Evolutionary conservation across 2,113 vertebrate genomes (phyloP), one percentile per base, ranked within the genome.

Genomic region (Ceyx melanurus): DNA sequence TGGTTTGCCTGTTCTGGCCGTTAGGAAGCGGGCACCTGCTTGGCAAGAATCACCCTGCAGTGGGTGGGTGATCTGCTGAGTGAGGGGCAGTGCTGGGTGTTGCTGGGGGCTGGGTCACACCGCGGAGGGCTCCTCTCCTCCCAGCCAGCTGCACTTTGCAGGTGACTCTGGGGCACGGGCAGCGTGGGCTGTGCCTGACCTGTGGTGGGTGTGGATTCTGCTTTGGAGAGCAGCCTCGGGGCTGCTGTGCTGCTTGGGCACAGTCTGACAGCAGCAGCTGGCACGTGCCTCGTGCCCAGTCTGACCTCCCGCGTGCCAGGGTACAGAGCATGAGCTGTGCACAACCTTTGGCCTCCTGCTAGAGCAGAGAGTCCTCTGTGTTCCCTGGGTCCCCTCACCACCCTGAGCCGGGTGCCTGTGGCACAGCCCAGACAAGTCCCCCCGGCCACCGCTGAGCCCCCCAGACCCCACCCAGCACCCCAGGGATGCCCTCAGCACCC

Each of bases 311-410:
- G 67, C 78, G 23, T 37, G 37, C 37, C 8, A 11, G 66, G 37
- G 26, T 11, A 26, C 17, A 3, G 87, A 43, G 58, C 1, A 18
- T 9, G 53, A 70, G 42, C 67, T 16, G 46, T 86, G 5, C 64
- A 82, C 43, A 85, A 11, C 72, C 67, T 82, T 70, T 92, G 84
- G 35, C 85, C 50, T 92, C 72, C 15, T 4, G 4, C 43, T 50
- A 9, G 64, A 86, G 93, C 88, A 92, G 68, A 89, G 89, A 46
- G 20, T 70, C 45, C 11, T 56, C 86, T 89, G 85, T 95, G 72
- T 25, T 73, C 31, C 31, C 70, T 1, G 3, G 61, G 42, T 70
- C 37, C 42, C 29, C 51, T 70, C 78, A 66, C 31, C 66, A 78
- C 62, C 33, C 2, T 5, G 2, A 57, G 8, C 11, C 51, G 37